Evolutionary conservation across 2,113 vertebrate species (phyloP), one percentile per base, ranked within the genome.

Genomic region (Xerus inauris): DNA sequence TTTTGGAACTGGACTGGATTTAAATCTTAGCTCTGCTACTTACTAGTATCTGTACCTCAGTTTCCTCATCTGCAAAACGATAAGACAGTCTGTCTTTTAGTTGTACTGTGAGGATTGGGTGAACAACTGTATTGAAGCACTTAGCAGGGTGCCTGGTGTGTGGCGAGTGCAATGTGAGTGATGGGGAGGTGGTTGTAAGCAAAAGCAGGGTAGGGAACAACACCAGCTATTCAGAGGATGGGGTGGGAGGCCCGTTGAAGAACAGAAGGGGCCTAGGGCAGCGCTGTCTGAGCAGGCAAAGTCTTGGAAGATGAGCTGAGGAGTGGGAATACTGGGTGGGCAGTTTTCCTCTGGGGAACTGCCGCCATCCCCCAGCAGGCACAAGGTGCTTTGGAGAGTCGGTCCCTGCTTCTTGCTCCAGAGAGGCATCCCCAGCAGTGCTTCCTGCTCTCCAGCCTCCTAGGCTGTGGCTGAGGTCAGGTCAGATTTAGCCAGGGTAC

Each of bases 201-300:
- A 83, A 32, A 62, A n/a, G 32, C 42, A 16, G 45, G 76, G 17
- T 45, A 38, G 59, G 6, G 65, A 4, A 24, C 32, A 3, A n/a
- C 32, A 0, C 3, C 1, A 24, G 12, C 54, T 42, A 11, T 17
- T 64, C 35, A 35, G 17, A 28, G 79, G 10, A 6, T 4, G 11
- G 80, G 54, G 30, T 13, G 4, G 45, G 71, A 54, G 38, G 45
- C 6, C 42, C 8, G 3, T 2, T 14, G 6, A 47, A 45, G 35
- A 62, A 2, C 75, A 51, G 72, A 22, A 16, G 77, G 51, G n/a
- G 42, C 40, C 2, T 9, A 3, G 6, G 9, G 73, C 6, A 32
- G 12, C 38, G n/a, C 42, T 26, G 45, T 16, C n/a, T 38, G 59
- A 62, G 71, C 54, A 35, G 65, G 51, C 81, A 45, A 5, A 35